Evolutionary conservation across 2,113 vertebrate genomes (phyloP), one percentile per base, ranked within the genome.

Genomic region (Malaclemys terrapin): DNA sequence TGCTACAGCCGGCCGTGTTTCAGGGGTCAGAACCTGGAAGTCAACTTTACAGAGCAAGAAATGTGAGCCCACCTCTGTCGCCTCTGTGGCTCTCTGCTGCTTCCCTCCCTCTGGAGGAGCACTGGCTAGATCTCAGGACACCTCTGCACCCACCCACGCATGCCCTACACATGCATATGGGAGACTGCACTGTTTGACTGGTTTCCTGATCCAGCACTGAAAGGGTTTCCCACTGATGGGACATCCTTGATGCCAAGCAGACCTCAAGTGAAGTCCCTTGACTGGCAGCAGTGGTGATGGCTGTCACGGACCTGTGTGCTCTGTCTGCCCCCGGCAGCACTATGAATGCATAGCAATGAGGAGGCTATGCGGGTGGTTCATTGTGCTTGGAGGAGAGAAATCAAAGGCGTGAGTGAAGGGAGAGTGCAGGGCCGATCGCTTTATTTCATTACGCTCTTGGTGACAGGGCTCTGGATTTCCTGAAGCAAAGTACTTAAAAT

Each of bases 401-500:
- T 82, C 84, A 92, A 82, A 82, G 53, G 52, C n/a, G 57, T 7
- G 85, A 86, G 42, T 82, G 91, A 85, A 82, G 29, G 38, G 42
- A 95, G 93, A 62, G 75, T 82, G 85, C 80, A 45, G 54, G 47
- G 56, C 54, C 3, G 3, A 86, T 49, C 42, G 87, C 54, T 42
- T 90, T 38, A 29, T 92, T 88, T 82, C 50, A 75, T 47, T 93
- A 86, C 91, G 59, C 88, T 88, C 87, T 79, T 95, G 27, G 42
- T 95, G 92, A 91, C 59, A 91, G 57, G 35, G 91, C 93, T 95
- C 87, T 91, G 82, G 45, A 45, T 94, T 97, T 96, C 72, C 87
- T 87, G 22, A 96, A 45, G 31, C 59, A 29, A 82, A 91, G 84
- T 69, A 53, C 88, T 97, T 96, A 91, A 93, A 95, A 90, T 69